Base-by-base conservation (phyloP, 2,113 vertebrate genomes). In the Brienomyrus brachyistius region DNA sequence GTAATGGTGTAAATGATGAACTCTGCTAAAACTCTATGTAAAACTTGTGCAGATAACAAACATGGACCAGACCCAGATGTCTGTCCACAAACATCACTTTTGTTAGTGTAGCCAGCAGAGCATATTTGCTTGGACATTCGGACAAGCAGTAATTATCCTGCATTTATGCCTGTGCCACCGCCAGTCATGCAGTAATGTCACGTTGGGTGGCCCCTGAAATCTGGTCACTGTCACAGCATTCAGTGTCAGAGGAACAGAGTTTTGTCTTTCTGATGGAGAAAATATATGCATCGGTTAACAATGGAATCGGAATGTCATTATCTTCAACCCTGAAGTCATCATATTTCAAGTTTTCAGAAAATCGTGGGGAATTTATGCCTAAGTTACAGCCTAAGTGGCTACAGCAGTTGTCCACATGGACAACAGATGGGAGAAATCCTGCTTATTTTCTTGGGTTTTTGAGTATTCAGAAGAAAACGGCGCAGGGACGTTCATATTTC, bases 131-230 rank as follows among this genome's bases (percentile, higher is more conserved):
- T 62, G 56, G 52, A 62, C 52, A 23, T 31, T 45, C 9, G 17
- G 40, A 47, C 48, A 86, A 21, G 54, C 56, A 66, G 19, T 88
- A 43, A 88, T 88, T 66, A 88, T 47, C 86, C 54, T 88, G 40
- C 52, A 45, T 66, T 88, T 62, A 88, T 21, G 27, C 66, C 35
- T 7, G 3, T 52, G 27, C 31, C 11, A 52, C 19, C 13, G 4
- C 10, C 17, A 87, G n/a, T 40, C 31, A 31, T 5, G 15, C 21
- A 54, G 5, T 87, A 15, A 54, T 19, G 19, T 35, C 15, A 52
- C 21, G 27, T 7, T 19, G 85, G 11, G 27, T 6, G 1, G 17
- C 10, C 21, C 31, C 19, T 6, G 35, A 43, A 45, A 45, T 45
- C 21, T 23, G 86, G 15, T 62, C 17, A 62, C 31, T 88, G 35